phyloP scores from a whole-genome alignment of 2,113 vertebrate genomes.

The Mionectes macconnelli region DNA sequence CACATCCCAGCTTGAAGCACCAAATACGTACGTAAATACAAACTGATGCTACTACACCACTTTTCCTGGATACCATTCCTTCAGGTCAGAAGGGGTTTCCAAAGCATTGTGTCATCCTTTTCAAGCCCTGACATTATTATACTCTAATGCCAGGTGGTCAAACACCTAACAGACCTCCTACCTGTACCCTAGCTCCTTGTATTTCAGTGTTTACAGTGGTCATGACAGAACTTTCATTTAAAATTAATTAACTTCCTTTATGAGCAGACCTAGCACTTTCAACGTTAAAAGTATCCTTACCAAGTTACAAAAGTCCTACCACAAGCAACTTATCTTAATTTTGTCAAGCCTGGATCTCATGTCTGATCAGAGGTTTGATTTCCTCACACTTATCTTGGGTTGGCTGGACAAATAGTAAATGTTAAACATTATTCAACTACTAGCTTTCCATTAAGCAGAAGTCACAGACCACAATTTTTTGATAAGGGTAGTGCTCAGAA shows the following conservation, averaged over 20 bases:
- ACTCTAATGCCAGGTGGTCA: no score
- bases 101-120: not conserved
- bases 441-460: not conserved
- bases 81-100: not conserved
- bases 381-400: not conserved
- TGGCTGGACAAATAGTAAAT: not conserved
- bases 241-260: not conserved
- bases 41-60: not conserved
- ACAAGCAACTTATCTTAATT: not conserved
- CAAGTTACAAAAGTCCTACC: not conserved
- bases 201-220: not conserved
- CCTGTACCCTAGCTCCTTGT: not conserved
- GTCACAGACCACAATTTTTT: not conserved
- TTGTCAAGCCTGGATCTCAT: not conserved
- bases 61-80: fast-evolving
- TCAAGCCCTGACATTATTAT: not conserved
- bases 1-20: not conserved
- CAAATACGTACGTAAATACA: not conserved
- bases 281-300: not conserved
- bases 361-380: not conserved
- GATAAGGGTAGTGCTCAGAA: not conserved
- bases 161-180: not conserved
- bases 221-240: not conserved
- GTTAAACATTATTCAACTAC: not conserved
- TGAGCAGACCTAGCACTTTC: not conserved